Conservation (phyloP, 2,888 invertebrate genomes). For the Lithosia quadra region DNA sequence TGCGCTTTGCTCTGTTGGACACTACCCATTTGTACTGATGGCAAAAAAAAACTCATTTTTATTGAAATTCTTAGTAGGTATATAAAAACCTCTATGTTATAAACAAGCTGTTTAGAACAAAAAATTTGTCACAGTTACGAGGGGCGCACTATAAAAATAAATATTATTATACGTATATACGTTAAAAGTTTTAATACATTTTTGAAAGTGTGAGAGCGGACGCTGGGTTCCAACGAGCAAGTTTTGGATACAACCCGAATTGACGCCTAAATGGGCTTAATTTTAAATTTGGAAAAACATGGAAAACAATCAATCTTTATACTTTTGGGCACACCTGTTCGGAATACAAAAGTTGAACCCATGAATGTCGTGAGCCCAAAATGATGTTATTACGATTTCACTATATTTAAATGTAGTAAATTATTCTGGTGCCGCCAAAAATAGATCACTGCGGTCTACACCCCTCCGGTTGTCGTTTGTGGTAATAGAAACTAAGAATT, state of each 20-base stretch:
- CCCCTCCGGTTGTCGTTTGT: constrained; percentile 10
- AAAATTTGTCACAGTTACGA: too few relatives aligned
- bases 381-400: neutral
- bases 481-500: constrained; percentile 5
- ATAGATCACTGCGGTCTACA: constrained; percentile 9
- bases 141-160: too few relatives aligned
- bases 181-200: too few relatives aligned
- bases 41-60: constrained; percentile 24
- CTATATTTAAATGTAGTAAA: neutral
- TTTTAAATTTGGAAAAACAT: too few relatives aligned
- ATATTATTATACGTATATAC: too few relatives aligned
- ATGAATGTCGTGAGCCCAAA: neutral
- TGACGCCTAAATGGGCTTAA: too few relatives aligned
- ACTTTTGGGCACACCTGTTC: neutral
- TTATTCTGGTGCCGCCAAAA: constrained; percentile 8
- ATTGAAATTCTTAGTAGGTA: neutral
- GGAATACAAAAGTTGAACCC: neutral
- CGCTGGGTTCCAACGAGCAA: too few relatives aligned
- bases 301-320: too few relatives aligned
- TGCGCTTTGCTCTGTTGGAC: constrained; percentile 60
- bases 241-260: too few relatives aligned
- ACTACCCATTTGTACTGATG: constrained; percentile 46
- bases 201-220: too few relatives aligned
- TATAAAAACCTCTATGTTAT: too few relatives aligned
- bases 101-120: too few relatives aligned